Conservation (phyloP, 2,797 vertebrate genomes). For the Phoeniculus purpureus region DNA sequence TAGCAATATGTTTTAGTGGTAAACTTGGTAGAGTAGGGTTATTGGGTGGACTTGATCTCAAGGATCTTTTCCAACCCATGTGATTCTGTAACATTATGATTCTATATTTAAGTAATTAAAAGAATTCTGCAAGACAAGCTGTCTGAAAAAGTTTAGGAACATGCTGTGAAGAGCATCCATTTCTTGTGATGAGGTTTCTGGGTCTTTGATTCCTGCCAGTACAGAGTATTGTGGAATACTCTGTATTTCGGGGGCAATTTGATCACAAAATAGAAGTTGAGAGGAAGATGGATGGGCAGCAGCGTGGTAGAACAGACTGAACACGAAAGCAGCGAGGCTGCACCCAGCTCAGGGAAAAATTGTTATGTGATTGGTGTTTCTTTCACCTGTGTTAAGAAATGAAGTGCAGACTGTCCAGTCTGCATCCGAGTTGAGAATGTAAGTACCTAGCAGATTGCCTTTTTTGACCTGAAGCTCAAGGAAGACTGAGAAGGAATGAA, state of each 20-base stretch:
- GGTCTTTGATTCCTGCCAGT: not conserved
- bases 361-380: not conserved
- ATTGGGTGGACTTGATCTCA: no score
- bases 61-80: no score
- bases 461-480: not conserved
- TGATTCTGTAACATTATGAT: no score
- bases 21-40: no score
- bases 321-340: not conserved
- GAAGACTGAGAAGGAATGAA: not conserved
- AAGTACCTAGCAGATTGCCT: not conserved
- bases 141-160: not conserved
- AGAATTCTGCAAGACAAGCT: not conserved
- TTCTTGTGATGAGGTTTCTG: not conserved
- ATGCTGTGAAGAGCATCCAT: not conserved
- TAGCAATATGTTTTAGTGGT: no score
- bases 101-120: not conserved
- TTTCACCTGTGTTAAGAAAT: not conserved
- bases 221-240: not conserved
- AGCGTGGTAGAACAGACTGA: not conserved
- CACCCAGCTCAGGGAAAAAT: not conserved
- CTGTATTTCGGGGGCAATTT: not conserved
- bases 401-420: not conserved
- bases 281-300: not conserved
- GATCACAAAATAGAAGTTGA: not conserved
- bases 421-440: not conserved